Base-by-base conservation (phyloP, 2,113 vertebrate genomes). In the Myotis davidii region DNA sequence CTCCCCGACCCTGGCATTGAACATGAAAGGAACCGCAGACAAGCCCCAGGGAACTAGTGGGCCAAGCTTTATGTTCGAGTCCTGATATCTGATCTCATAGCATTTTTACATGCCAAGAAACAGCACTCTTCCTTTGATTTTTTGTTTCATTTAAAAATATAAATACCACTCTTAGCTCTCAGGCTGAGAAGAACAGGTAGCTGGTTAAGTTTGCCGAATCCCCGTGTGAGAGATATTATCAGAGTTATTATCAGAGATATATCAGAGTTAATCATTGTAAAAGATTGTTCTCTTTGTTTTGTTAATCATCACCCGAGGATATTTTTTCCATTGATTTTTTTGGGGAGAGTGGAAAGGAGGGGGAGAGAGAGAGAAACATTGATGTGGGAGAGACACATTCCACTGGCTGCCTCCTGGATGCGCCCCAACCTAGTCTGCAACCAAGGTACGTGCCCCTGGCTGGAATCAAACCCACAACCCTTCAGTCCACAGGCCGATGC, bases 71-170 rank as follows among this genome's bases (percentile, higher is more conserved):
- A 76, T 23, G 65, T 81, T 27, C 1, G 39, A 14, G 85, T 6
- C 25, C 39, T n/a, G 42, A 85, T 85, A 48, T 77, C 27, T 48
- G 25, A 42, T 25, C 91, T 82, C 79, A 61, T 76, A 20, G 42
- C 64, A 39, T 77, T 52, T 88, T 32, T 86, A 82, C 61, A 76
- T 37, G 37, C 48, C 48, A 69, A 74, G 61, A 94, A 77, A 54
- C 11, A 69, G 9, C 37, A 39, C 48, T 91, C 25, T 78, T 73
- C 70, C 61, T 91, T 69, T 27, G 6, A 39, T 83, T 83, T 73
- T 88, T 7, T 77, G 86, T 65, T 65, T 76, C 50, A 45, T 23
- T 94, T 85, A 72, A 89, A 87, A 95, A 76, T 76, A 4, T 76
- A 78, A 85, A 73, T 67, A 73, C 3, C 6, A 78, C 50, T 56